Evolutionary conservation across 2,797 vertebrate species (phyloP).

Genomic region (Sebastes minor): DNA sequence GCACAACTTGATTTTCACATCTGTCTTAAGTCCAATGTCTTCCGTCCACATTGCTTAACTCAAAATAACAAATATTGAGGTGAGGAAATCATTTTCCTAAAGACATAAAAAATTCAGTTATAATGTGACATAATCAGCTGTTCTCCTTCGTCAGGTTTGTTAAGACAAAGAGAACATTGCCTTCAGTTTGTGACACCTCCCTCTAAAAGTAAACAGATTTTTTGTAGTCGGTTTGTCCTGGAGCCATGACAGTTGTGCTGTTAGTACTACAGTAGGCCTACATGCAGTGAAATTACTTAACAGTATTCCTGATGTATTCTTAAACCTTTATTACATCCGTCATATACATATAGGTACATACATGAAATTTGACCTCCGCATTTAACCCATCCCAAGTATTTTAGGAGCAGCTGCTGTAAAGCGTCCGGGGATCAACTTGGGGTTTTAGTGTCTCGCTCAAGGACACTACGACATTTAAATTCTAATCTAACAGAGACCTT

Average conservation of each 20-base stretch:
- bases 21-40: not conserved
- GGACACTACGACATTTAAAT: not conserved
- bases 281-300: not conserved
- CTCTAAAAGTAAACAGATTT: not conserved
- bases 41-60: conserved; percentile 3
- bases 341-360: too few relatives aligned
- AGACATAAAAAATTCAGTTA: not conserved
- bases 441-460: too few relatives aligned
- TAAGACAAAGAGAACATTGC: not conserved
- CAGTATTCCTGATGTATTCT: not conserved
- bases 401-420: too few relatives aligned
- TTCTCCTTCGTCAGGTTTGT: not conserved
- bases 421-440: too few relatives aligned
- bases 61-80: not conserved
- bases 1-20: not conserved
- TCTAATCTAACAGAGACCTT: not conserved
- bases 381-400: too few relatives aligned
- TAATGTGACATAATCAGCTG: not conserved
- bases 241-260: not conserved
- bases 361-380: too few relatives aligned
- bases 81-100: not conserved
- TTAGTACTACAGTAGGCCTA: not conserved
- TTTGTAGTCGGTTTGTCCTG: not conserved
- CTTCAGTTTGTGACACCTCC: not conserved
- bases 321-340: too few relatives aligned